Base-by-base conservation (phyloP, 2,113 vertebrate genomes). In the Ictalurus furcatus region DNA sequence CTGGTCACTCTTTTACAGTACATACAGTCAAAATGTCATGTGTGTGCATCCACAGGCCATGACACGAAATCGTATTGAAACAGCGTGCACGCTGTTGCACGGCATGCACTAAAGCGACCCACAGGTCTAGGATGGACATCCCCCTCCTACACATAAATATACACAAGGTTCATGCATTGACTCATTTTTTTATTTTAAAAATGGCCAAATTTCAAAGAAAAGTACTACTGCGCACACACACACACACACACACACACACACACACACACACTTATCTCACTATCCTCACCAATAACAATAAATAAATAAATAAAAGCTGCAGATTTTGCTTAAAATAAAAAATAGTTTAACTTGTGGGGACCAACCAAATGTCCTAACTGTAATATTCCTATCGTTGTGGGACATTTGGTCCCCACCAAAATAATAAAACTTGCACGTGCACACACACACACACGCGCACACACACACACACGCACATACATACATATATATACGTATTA, bases 61-160 rank as follows among this genome's bases (percentile, higher is more conserved):
- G 17, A n/a, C 58, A 48, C 17, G 19, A 19, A 88, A 59, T 84
- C 76, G 48, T 89, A 86, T 59, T 69, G 84, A 89, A 76, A 76
- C 59, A 21, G 3, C 9, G n/a, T 34, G 65, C 84, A 85, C 12
- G 9, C 48, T 84, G 56, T 58, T 85, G 56, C 85, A 76, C 52
- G 19, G 44, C 67, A 76, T 73, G 78, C 79, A 37, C 30, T 86
- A 16, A 54, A 61, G 34, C 1, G 85, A 91, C 79, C 82, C 86
- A 14, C 81, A 58, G 65, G 85, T 40, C 56, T 34, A 6, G 23
- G 80, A 83, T 88, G 90, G 90, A 91, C 86, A 44, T 37, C 88
- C 90, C 90, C 90, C 90, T 85, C 88, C 90, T 82, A 89, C 90
- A 69, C 81, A 34, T n/a, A 48, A 76, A 58, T 58, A 34, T 56